These are phyloP conservation scores for Synodontis membranacea DNA, from an alignment of 2,113 vertebrate genomes.

Conservation along the genomic window DNA sequence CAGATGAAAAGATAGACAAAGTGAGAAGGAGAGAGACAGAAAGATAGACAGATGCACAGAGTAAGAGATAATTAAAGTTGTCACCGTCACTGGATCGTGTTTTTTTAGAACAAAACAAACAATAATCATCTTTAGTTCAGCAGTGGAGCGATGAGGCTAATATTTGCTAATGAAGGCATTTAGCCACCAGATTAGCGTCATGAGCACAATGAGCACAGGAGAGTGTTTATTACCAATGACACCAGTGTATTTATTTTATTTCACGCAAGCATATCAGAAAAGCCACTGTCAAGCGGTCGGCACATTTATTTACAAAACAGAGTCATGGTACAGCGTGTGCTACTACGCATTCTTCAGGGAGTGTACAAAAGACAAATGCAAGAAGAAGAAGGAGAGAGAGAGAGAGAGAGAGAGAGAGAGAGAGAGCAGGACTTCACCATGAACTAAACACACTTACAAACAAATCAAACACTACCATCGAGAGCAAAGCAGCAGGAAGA, in stretches of 20 bases:
- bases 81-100: background rate
- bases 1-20: no score
- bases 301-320: constrained; percentile 99
- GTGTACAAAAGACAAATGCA: constrained; percentile 98
- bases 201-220: constrained; percentile 27
- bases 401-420: constrained; percentile 41
- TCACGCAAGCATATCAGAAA: constrained; percentile 96
- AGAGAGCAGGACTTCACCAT: constrained; percentile 83
- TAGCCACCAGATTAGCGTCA: background rate
- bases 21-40: no score
- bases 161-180: background rate
- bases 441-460: constrained; percentile 91
- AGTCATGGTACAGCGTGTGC: constrained; percentile 91
- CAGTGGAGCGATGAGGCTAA: background rate
- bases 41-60: background rate
- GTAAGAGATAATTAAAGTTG: background rate
- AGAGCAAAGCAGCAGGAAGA: constrained; percentile 82
- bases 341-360: constrained; percentile 96
- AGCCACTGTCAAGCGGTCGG: constrained; percentile 99
- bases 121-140: background rate
- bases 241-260: constrained; percentile 95
- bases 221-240: constrained; percentile 85
- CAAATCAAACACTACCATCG: constrained; percentile 93
- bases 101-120: background rate
- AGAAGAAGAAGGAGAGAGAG: constrained; percentile 77